Evolutionary conservation across 2,888 invertebrate species (phyloP).

Genomic region (Mellilla xanthometata): DNA sequence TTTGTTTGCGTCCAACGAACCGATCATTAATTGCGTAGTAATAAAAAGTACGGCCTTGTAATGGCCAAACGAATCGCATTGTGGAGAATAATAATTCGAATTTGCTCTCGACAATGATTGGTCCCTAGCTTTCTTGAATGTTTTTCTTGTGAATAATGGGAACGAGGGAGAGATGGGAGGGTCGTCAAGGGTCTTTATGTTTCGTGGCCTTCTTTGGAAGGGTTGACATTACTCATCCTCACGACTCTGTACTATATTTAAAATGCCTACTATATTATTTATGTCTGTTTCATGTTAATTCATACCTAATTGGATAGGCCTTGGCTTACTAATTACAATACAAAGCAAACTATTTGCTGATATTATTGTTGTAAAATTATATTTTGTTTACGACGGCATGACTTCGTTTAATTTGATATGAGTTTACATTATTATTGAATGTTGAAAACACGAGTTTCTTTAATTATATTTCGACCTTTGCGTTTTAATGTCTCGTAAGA

Average conservation of each 20-base stretch:
- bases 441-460: no score
- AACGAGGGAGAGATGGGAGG: constrained; percentile 48
- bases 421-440: no score
- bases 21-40: constrained; percentile 36
- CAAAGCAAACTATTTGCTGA: no score
- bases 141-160: constrained; percentile 60
- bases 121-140: constrained; percentile 61
- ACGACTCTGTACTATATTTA: constrained; percentile 17
- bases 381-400: no score
- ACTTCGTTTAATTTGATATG: no score
- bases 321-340: constrained; percentile 11
- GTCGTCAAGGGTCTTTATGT: constrained; percentile 52
- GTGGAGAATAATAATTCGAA: constrained; percentile 48
- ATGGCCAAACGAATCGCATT: constrained; percentile 38
- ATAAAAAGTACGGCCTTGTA: constrained; percentile 39
- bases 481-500: neutral
- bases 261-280: neutral
- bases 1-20: constrained; percentile 18
- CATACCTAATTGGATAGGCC: constrained; percentile 38
- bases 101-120: constrained; percentile 48
- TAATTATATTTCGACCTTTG: no score
- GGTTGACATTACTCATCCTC: constrained; percentile 50
- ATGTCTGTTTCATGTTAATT: constrained; percentile 6
- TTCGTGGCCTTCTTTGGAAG: constrained; percentile 46
- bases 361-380: no score